phyloP scores from a whole-genome alignment of 2,797 vertebrate genomes.

The Sphaeramia orbicularis region DNA sequence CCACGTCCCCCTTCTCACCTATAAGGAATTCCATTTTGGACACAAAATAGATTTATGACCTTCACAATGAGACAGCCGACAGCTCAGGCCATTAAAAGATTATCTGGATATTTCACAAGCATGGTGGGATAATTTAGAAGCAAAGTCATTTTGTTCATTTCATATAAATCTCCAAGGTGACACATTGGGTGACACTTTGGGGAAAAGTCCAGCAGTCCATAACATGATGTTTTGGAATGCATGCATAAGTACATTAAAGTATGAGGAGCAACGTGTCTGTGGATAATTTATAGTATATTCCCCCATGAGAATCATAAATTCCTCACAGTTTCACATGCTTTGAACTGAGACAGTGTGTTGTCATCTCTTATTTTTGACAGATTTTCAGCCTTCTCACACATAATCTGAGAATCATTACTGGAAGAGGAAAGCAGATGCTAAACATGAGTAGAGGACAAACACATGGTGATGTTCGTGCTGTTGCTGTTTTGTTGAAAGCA shows the following conservation, averaged over 20 bases:
- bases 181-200: conserved; percentile 19
- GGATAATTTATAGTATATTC: conserved; percentile 9
- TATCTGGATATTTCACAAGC: conserved; percentile 67
- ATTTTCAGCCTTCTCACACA: conserved; percentile 19
- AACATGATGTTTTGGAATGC: conserved; percentile 6
- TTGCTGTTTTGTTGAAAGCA: conserved; percentile 9
- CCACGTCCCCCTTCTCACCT: conserved; percentile 30
- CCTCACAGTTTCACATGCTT: not conserved
- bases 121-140: conserved; percentile 59
- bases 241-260: conserved; percentile 10
- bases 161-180: conserved; percentile 62
- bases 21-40: conserved; percentile 47
- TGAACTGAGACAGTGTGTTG: not conserved
- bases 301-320: conserved; percentile 22
- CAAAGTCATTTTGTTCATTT: conserved; percentile 66
- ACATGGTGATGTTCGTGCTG: conserved; percentile 19
- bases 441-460: conserved; percentile 24
- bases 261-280: conserved; percentile 16
- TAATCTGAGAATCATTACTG: conserved; percentile 24
- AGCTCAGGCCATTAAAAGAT: conserved; percentile 73
- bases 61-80: conserved; percentile 61
- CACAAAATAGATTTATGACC: conserved; percentile 65
- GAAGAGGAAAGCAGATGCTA: conserved; percentile 36
- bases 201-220: conserved; percentile 12
- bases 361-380: conserved; percentile 16